Conservation (phyloP, 2,888 invertebrate species). For the Lobophora halterata region DNA sequence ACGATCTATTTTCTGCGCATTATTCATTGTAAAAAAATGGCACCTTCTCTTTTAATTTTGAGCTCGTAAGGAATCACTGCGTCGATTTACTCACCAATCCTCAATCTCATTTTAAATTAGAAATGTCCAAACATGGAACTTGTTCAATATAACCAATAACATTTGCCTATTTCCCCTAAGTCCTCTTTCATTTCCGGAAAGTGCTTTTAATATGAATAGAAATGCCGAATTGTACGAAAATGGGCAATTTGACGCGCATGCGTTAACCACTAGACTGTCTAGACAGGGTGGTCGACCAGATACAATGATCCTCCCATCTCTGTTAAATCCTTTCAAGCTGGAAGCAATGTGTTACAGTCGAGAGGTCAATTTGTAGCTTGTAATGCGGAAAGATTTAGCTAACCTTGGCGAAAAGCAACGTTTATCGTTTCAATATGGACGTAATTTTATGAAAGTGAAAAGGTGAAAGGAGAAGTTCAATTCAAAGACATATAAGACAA, state of each 20-base stretch:
- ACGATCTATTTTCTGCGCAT: no score
- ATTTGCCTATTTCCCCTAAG: slow-evolving; percentile 3
- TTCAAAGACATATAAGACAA: slow-evolving; percentile 5
- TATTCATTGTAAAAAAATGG: no score
- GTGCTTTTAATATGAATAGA: slow-evolving; percentile 32
- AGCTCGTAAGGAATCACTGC: no score
- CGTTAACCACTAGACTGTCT: slow-evolving; percentile 58
- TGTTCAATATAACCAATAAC: not conserved
- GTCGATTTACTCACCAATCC: no score
- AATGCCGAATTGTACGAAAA: slow-evolving; percentile 36
- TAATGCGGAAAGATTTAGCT: slow-evolving; percentile 44
- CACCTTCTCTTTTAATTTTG: no score
- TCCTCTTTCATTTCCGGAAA: slow-evolving; percentile 22
- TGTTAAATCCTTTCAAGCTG: slow-evolving; percentile 19
- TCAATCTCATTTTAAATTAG: no score
- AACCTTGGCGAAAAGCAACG: slow-evolving; percentile 50
- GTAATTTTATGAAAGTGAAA: slow-evolving; percentile 22
- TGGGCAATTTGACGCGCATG: slow-evolving; percentile 46
- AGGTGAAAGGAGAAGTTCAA: slow-evolving; percentile 1
- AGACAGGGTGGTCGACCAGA: slow-evolving; percentile 56
- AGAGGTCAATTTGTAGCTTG: slow-evolving; percentile 29
- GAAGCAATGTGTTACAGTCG: slow-evolving; percentile 14
- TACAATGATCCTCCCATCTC: slow-evolving; percentile 34
- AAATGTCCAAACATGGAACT: not conserved
- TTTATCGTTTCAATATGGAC: slow-evolving; percentile 33